Evolutionary conservation across 2,797 vertebrate species (phyloP).

Genomic region (Monodelphis domestica): DNA sequence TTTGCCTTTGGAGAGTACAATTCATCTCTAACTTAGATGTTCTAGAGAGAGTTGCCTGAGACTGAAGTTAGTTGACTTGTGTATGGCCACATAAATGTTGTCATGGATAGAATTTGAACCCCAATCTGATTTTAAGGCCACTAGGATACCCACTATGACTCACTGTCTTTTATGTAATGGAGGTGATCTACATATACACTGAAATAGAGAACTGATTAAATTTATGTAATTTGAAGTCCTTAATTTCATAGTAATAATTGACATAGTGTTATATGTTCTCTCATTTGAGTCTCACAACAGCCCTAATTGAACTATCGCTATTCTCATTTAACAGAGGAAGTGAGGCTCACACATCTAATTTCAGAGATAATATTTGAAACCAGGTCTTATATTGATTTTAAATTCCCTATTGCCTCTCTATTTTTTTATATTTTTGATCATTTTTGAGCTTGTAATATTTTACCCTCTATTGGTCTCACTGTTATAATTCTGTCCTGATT

Average conservation of each 20-base stretch:
- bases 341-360: neutral
- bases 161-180: neutral
- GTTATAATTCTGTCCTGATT: neutral
- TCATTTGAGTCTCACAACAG: neutral
- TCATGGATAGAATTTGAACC: neutral
- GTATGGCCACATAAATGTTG: neutral
- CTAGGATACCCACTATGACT: neutral
- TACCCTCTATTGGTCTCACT: neutral
- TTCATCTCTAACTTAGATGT: neutral
- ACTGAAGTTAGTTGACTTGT: neutral
- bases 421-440: neutral
- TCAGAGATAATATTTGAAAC: neutral
- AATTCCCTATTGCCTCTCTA: neutral
- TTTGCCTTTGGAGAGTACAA: neutral
- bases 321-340: too few relatives aligned
- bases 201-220: neutral
- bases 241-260: neutral
- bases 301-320: neutral
- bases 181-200: neutral
- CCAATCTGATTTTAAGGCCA: neutral
- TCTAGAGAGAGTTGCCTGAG: neutral
- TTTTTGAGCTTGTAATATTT: neutral
- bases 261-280: neutral
- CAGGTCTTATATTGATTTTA: neutral
- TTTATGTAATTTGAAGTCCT: slow-evolving; percentile 5